phyloP scores from a whole-genome alignment of 2,888 invertebrate genomes.

The Athripsodes cinereus region DNA sequence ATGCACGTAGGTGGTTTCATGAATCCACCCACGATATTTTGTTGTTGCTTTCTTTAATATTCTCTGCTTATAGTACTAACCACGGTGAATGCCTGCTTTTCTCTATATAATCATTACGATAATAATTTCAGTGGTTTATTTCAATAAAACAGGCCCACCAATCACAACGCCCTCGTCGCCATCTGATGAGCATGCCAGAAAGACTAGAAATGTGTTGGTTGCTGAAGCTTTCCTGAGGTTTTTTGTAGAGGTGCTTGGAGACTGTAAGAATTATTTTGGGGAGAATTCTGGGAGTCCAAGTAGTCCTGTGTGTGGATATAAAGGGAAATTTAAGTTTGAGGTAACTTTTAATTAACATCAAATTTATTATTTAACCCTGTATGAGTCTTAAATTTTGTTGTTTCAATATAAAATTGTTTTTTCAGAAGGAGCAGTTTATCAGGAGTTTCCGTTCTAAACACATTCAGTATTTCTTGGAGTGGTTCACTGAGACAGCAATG shows the following conservation, averaged over 20 bases:
- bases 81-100: not conserved
- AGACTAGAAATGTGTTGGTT: constrained; percentile 63
- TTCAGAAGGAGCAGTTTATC: constrained; percentile 68
- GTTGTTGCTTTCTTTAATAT: too few species aligned
- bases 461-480: constrained; percentile 69
- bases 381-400: not conserved
- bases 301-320: not conserved
- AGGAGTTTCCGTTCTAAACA: constrained; percentile 58
- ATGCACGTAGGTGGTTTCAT: too few species aligned
- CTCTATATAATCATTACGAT: not conserved
- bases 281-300: constrained; percentile 27
- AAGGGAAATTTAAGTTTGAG: not conserved
- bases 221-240: constrained; percentile 73
- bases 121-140: constrained; percentile 6
- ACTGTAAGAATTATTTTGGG: constrained; percentile 56
- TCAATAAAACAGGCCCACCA: constrained; percentile 19
- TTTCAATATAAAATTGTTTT: constrained; percentile 27
- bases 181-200: constrained; percentile 39
- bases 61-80: not conserved
- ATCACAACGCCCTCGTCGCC: constrained; percentile 36
- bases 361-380: too few species aligned
- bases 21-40: too few species aligned
- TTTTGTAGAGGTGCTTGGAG: constrained; percentile 70
- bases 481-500: constrained; percentile 86
- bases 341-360: not conserved